Evolutionary conservation across 2,888 invertebrate species (phyloP), one percentile per base, ranked within the genome.

Genomic region (Phasia obesa): DNA sequence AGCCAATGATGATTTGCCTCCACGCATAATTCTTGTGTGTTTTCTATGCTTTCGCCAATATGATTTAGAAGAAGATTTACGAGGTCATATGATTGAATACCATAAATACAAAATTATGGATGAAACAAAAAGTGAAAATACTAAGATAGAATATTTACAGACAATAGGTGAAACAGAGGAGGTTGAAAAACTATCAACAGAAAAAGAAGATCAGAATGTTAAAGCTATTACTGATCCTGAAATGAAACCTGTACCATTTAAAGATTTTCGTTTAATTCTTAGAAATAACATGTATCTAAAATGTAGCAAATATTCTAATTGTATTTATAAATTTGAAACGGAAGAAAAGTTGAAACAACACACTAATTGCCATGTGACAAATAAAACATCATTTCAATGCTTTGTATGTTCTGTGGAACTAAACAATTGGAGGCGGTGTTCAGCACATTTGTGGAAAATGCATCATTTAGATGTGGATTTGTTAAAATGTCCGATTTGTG

Each of bases 401-500:
- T 91, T 88, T 4, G 90, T 92, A 64, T 94, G 94, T 84, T 90
- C 91, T 1, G 88, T 92, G 76, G 90, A 91, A n/a, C 92, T 93
- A 83, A 89, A 91, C 0, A 92, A 93, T 74, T 96, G 96, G 96
- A 92, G 93, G 21, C 91, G 92, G 5, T 94, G 95, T 86, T 93
- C 94, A 7, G 90, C 93, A 84, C 96, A 96, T 89, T 90, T 96
- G 85, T 95, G 95, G 94, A 94, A 93, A 85, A 90, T 91, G 3
- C 95, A 96, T 89, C 91, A 93, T 85, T 90, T 94, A 13, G 93
- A 94, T 87, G 90, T 93, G 67, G 94, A 94, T 84, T 87, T 94
- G 49, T 89, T 93, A 55, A 92, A 92, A 27, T 94, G 94, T 86
- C 93, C 93, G 0, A 90, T 93, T 73, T 94, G 94, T 86, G 87